phyloP scores from a whole-genome alignment of 1,140 invertebrate genomes.

The Drosophila grimshawi region DNA sequence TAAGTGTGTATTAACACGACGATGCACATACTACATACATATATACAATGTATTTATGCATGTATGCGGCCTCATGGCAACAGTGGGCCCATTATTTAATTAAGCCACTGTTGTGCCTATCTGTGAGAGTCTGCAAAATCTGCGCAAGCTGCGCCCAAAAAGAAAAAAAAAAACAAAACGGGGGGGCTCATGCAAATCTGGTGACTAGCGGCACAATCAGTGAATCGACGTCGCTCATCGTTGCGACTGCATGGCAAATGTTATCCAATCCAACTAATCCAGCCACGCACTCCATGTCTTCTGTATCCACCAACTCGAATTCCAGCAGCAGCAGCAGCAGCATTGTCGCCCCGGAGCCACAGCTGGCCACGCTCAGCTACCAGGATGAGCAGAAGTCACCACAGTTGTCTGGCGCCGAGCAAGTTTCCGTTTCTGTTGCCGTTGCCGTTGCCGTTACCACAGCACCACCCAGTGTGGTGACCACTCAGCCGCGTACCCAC shows the following conservation, averaged over 20 bases:
- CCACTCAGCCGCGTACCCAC: slow-evolving; percentile 67
- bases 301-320: slow-evolving; percentile 41
- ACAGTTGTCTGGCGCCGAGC: not conserved
- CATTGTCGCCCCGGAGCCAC: slow-evolving; percentile 9
- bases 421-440: not conserved
- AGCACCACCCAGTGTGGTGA: slow-evolving; percentile 40
- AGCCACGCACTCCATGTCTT: slow-evolving; percentile 33
- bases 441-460: not conserved
- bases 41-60: not conserved
- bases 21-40: not conserved
- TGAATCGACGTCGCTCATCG: slow-evolving; percentile 56
- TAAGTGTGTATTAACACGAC: no score
- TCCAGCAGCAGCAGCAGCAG: slow-evolving; percentile 35
- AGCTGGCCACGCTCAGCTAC: slow-evolving; percentile 63
- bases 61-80: slow-evolving; percentile 33
- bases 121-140: slow-evolving; percentile 48
- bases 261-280: not conserved
- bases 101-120: slow-evolving; percentile 37
- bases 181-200: slow-evolving; percentile 35
- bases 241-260: slow-evolving; percentile 25
- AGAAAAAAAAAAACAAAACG: slow-evolving; percentile 9
- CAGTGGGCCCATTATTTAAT: slow-evolving; percentile 70
- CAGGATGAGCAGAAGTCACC: slow-evolving; percentile 67
- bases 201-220: slow-evolving; percentile 43
- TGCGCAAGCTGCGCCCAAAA: slow-evolving; percentile 32